phyloP scores from a whole-genome alignment of 2,797 vertebrate species.

The Florisuga fusca region DNA sequence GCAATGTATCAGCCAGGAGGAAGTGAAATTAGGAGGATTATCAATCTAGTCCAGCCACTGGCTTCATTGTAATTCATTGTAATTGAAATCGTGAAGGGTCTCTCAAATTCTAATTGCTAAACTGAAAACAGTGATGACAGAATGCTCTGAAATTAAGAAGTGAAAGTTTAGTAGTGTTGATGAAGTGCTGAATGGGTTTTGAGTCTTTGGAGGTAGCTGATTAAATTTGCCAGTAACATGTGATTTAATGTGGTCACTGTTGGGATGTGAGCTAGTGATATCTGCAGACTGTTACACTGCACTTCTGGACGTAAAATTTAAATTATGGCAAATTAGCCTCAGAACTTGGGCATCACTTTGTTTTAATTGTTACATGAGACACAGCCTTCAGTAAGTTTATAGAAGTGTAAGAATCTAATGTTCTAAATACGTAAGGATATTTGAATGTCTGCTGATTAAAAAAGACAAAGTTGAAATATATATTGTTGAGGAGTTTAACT shows the following conservation, averaged over 20 bases:
- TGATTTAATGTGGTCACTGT: background rate
- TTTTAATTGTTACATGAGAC: background rate
- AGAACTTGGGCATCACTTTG: background rate
- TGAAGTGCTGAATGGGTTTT: background rate
- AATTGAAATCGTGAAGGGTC: background rate
- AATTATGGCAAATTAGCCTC: background rate
- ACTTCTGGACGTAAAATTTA: background rate
- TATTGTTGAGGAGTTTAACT: background rate
- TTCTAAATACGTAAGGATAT: background rate
- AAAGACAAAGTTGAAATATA: background rate
- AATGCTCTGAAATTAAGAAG: background rate
- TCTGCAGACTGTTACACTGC: background rate
- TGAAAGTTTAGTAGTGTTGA: background rate
- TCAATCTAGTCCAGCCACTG: background rate
- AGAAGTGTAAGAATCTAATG: background rate
- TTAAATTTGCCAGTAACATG: accelerated
- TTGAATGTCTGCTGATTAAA: background rate
- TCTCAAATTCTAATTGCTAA: background rate
- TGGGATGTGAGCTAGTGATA: background rate
- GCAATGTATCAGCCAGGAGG: background rate
- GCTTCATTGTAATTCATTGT: background rate
- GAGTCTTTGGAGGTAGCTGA: background rate
- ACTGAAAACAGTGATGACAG: background rate
- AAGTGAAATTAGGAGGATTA: background rate
- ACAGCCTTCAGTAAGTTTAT: background rate